phyloP scores from a whole-genome alignment of 2,888 invertebrate genomes.

The Cenopis cana region DNA sequence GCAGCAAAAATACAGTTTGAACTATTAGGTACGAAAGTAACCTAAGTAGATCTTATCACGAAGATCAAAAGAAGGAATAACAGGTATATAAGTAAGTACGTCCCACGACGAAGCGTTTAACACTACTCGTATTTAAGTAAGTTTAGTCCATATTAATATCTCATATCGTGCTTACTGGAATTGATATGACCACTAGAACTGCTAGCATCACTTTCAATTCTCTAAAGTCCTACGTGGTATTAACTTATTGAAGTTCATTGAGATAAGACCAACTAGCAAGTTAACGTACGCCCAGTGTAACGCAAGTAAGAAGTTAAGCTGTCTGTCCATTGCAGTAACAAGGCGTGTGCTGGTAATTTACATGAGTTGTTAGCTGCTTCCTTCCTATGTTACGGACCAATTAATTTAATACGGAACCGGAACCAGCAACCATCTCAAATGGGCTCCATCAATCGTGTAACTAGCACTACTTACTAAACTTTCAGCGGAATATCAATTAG shows the following conservation, averaged over 20 bases:
- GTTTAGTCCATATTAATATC: no score
- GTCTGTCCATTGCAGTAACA: conserved; percentile 51
- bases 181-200: background rate
- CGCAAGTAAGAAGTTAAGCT: conserved; percentile 27
- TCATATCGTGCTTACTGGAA: no score
- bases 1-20: background rate
- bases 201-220: background rate
- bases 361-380: conserved; percentile 82
- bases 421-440: conserved; percentile 74
- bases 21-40: background rate
- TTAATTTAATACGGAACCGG: conserved; percentile 83
- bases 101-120: background rate
- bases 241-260: no score
- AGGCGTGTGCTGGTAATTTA: conserved; percentile 66
- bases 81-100: background rate
- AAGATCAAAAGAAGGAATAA: background rate
- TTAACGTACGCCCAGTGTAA: background rate
- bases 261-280: background rate
- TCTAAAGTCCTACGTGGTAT: background rate
- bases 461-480: conserved; percentile 37
- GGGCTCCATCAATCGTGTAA: conserved; percentile 55
- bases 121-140: background rate
- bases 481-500: conserved; percentile 28
- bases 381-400: conserved; percentile 80
- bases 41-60: background rate